Percentiles rank a stretch among this genome's conserved stretches.
These are phyloP conservation scores for Clupea harengus DNA, from an alignment of 2,113 vertebrate species.

Conservation along the genomic window DNA sequence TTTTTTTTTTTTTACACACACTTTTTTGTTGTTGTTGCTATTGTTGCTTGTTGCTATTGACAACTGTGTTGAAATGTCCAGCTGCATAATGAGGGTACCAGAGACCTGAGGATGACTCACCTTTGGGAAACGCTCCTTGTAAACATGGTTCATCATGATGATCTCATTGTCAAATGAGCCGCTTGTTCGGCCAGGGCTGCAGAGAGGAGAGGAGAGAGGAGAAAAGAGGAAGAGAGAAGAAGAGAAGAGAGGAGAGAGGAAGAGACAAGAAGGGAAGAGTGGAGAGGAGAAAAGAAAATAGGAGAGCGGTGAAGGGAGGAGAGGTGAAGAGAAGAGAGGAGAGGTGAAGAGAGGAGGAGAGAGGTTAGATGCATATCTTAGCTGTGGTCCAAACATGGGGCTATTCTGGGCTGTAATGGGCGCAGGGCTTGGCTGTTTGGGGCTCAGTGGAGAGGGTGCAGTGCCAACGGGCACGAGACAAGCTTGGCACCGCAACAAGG, in stretches of 20 bases:
- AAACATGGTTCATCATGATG: slow-evolving; percentile 99
- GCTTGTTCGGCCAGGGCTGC: slow-evolving; percentile 85
- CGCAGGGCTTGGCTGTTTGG: neutral
- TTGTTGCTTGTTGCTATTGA: neutral
- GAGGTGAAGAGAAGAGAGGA: neutral
- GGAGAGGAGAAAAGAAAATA: neutral
- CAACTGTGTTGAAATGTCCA: neutral
- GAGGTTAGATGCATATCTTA: neutral
- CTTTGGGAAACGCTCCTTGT: slow-evolving; percentile 96
- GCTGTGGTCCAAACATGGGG: neutral
- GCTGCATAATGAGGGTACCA: neutral
- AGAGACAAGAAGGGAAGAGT: neutral
- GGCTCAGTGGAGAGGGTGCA: neutral
- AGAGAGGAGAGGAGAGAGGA: slow-evolving; percentile 15
- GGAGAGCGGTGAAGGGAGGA: neutral
- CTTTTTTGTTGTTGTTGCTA: neutral
- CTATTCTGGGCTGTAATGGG: neutral
- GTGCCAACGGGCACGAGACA: neutral
- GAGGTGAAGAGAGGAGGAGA: neutral
- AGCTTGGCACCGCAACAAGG: neutral
- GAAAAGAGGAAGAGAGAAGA: slow-evolving; percentile 9
- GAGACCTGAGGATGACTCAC: slow-evolving; percentile 60
- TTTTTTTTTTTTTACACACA: too few relatives aligned
- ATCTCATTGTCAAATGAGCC: slow-evolving; percentile 92
- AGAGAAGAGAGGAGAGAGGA: neutral